A percentile compares a stretch with the other conserved stretches of the same genome.
Conservation (phyloP, 2,797 vertebrate species). For the Tadarida brasiliensis region DNA sequence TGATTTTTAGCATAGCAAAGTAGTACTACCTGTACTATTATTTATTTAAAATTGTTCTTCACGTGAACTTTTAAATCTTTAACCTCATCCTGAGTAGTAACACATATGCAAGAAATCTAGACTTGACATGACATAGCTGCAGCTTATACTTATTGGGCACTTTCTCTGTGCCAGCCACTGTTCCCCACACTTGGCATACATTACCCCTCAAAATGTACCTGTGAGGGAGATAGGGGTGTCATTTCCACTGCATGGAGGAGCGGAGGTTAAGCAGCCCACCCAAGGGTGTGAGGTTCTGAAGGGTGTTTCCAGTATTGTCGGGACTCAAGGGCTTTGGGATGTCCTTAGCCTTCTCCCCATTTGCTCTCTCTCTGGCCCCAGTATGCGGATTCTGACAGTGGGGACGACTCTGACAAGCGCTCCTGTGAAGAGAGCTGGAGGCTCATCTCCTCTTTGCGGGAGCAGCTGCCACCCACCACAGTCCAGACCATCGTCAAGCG, state of each 20-base stretch:
- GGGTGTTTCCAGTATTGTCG: background rate
- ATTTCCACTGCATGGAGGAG: background rate
- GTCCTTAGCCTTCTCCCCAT: background rate
- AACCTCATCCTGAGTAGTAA: background rate
- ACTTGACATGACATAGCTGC: background rate
- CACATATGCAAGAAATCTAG: background rate
- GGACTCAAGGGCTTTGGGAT: background rate
- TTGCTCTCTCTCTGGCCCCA: constrained; percentile 67
- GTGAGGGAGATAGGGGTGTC: background rate
- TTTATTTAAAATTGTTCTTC: background rate
- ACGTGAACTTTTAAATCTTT: background rate
- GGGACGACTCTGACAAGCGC: constrained; percentile 94
- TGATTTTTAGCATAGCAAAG: background rate
- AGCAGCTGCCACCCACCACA: constrained; percentile 94
- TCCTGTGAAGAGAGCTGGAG: constrained; percentile 97
- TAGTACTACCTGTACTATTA: background rate
- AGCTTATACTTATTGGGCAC: background rate
- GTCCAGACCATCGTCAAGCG: constrained; percentile 93
- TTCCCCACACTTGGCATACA: background rate
- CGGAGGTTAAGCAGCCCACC: background rate
- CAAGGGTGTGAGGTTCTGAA: background rate
- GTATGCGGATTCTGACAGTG: constrained; percentile 95
- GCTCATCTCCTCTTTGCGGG: constrained; percentile 93
- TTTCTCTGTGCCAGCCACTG: background rate
- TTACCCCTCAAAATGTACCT: background rate